phyloP scores from a whole-genome alignment of 1,140 invertebrate genomes.

The Dolichoris vasculosae region DNA sequence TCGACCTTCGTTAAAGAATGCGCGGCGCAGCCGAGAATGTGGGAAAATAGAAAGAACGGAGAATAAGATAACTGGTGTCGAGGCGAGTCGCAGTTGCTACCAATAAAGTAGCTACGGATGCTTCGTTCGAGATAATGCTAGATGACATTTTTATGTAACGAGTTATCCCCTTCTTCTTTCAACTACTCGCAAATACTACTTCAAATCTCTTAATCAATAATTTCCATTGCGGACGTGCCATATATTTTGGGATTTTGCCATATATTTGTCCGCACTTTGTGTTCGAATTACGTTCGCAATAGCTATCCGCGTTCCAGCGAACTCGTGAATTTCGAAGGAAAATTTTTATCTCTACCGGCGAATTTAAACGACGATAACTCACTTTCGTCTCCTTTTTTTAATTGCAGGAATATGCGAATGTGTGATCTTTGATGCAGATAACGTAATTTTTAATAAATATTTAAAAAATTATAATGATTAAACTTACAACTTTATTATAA shows the following conservation, averaged over 20 bases:
- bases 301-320: no score
- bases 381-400: no score
- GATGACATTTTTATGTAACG: not conserved
- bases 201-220: not conserved
- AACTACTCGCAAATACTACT: not conserved
- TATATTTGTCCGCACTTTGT: no score
- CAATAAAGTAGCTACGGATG: not conserved
- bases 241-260: no score
- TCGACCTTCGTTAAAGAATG: not conserved
- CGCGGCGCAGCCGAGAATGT: not conserved
- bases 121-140: not conserved
- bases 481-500: slow-evolving; percentile 6
- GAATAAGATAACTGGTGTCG: not conserved
- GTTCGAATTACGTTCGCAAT: no score
- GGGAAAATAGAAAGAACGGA: not conserved
- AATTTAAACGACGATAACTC: no score
- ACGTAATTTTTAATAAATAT: not conserved
- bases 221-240: no score
- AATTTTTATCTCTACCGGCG: no score
- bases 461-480: not conserved
- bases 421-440: no score
- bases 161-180: not conserved
- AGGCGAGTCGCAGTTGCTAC: not conserved
- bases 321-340: no score
- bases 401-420: not conserved